Percentiles rank a stretch among this genome's conserved stretches.
Evolutionary conservation across 2,888 invertebrate species (phyloP).

Genomic region (Julus scanicus): DNA sequence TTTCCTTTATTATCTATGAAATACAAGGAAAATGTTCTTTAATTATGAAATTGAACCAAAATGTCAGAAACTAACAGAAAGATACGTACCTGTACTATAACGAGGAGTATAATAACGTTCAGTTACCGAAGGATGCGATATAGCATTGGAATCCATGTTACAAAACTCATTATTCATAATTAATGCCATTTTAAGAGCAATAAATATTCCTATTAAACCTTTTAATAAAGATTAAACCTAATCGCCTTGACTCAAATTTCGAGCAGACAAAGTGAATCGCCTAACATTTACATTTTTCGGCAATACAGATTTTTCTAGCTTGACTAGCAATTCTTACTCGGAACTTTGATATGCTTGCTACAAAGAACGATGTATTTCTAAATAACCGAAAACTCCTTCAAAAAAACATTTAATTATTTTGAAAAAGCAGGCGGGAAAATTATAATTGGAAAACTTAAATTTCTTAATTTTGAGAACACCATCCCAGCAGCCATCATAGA

Average conservation of each 20-base stretch:
- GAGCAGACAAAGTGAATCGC: not conserved
- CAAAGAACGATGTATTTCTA: too few species aligned
- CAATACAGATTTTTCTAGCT: not conserved
- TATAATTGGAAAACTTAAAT: not conserved
- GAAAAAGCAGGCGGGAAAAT: not conserved
- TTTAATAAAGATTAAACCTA: too few species aligned
- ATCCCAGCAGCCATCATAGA: not conserved
- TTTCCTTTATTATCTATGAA: slow-evolving; percentile 54
- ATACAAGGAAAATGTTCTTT: not conserved
- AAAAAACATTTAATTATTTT: not conserved
- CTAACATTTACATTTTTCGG: not conserved
- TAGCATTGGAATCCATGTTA: not conserved
- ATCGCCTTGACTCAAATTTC: not conserved
- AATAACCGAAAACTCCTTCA: not conserved
- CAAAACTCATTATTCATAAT: not conserved
- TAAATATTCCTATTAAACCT: not conserved
- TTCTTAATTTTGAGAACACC: not conserved
- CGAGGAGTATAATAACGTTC: slow-evolving; percentile 53
- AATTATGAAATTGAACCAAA: not conserved
- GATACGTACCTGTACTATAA: slow-evolving; percentile 31
- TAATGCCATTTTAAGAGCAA: not conserved
- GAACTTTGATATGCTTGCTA: too few species aligned
- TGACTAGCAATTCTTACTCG: too few species aligned
- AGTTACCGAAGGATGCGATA: slow-evolving; percentile 52
- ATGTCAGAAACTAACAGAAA: not conserved